These are phyloP conservation scores for Drosophila fungiperda DNA, from an alignment of 2,888 invertebrate genomes.

Conservation along the genomic window DNA sequence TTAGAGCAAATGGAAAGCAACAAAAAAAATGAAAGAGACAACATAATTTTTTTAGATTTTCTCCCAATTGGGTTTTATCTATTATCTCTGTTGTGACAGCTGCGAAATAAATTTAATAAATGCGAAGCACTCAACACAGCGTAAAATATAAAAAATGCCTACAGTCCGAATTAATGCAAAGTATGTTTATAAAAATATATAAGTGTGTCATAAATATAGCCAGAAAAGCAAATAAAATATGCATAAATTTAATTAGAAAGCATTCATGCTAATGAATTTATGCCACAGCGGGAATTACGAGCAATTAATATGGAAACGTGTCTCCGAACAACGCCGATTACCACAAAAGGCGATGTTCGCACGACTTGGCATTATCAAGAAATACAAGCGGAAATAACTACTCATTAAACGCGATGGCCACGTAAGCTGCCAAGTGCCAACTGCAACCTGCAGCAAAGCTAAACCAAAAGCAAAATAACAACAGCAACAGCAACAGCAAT, in stretches of 20 bases:
- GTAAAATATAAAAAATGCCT: not conserved
- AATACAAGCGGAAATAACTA: conserved; percentile 78
- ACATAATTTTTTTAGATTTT: conserved; percentile 25
- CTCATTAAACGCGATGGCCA: conserved; percentile 77
- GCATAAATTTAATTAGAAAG: conserved; percentile 70
- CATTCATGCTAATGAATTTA: conserved; percentile 66
- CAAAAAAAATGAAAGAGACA: conserved; percentile 4
- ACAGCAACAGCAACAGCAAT: conserved; percentile 26
- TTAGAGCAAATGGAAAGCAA: conserved; percentile 13
- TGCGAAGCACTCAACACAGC: conserved; percentile 28
- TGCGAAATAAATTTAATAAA: conserved; percentile 50
- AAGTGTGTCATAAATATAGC: conserved; percentile 34
- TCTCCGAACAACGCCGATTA: conserved; percentile 55
- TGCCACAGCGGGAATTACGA: conserved; percentile 45
- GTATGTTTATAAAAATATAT: not conserved
- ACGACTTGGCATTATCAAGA: conserved; percentile 75
- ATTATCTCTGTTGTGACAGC: conserved; percentile 66
- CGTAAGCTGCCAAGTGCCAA: conserved; percentile 63
- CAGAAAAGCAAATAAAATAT: conserved; percentile 33
- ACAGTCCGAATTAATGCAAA: not conserved
- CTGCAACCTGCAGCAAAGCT: conserved; percentile 42
- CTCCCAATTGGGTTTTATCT: conserved; percentile 27
- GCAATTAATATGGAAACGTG: conserved; percentile 71
- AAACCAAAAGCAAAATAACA: conserved; percentile 33
- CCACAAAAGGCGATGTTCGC: conserved; percentile 58